Percentiles rank a stretch among this genome's conserved stretches.
Conservation (phyloP, 2,888 invertebrate species). For the Oscheius myriophilus region DNA sequence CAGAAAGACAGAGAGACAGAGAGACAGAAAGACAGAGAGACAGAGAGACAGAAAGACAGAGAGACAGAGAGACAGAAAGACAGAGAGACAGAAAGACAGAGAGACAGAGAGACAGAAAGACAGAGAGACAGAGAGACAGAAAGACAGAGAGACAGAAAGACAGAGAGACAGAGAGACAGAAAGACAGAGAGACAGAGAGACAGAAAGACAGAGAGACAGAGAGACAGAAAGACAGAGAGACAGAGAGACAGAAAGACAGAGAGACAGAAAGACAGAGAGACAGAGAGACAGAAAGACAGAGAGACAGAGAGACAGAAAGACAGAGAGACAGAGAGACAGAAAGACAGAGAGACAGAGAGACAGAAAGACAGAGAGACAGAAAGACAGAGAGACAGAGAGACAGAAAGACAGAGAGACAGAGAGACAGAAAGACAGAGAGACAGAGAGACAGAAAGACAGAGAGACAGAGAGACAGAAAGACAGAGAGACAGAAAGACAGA, state of each 20-base stretch:
- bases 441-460: background rate
- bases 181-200: too few species aligned
- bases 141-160: background rate
- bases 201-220: background rate
- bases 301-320: too few species aligned
- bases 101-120: background rate
- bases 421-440: background rate
- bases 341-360: background rate
- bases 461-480: background rate
- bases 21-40: background rate
- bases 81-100: slow-evolving; percentile 2
- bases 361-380: background rate
- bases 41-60: background rate
- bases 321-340: background rate
- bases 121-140: background rate
- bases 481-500: background rate
- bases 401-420: too few species aligned
- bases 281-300: too few species aligned
- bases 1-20: background rate
- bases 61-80: background rate
- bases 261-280: background rate
- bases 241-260: background rate
- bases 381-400: background rate
- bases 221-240: background rate
- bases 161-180: background rate